These are phyloP conservation scores for Cavia porcellus DNA, from an alignment of 2,113 vertebrate genomes.

Conservation along the genomic window DNA sequence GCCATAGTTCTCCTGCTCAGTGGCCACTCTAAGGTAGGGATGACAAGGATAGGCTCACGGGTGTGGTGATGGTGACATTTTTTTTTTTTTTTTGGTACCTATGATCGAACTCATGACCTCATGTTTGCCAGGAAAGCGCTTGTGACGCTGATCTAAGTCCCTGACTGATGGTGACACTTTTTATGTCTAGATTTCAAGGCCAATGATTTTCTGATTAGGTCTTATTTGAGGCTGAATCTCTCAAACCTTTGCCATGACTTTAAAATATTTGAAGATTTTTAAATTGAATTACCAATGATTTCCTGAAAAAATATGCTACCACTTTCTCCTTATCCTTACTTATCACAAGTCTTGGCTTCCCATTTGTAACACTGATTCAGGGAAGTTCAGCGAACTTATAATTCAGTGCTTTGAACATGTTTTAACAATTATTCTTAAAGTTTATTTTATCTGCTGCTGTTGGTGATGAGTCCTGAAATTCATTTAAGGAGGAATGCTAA, in stretches of 20 bases:
- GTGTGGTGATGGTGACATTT: not conserved
- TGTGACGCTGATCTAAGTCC: no score
- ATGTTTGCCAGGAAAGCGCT: no score
- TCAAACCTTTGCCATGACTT: not conserved
- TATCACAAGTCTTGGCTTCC: not conserved
- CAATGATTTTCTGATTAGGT: not conserved
- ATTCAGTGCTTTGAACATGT: conserved; percentile 12
- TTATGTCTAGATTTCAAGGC: not conserved
- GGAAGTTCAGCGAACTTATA: not conserved
- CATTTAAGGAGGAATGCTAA: conserved; percentile 46
- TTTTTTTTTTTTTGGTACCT: no score
- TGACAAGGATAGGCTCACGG: not conserved
- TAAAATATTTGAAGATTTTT: not conserved
- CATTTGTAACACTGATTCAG: not conserved
- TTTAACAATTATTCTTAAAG: conserved; percentile 57
- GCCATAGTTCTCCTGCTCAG: not conserved
- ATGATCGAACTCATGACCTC: no score
- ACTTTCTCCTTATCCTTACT: not conserved
- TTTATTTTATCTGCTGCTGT: not conserved
- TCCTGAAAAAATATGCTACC: not conserved
- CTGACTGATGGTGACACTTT: not conserved
- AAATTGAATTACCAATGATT: conserved; percentile 27
- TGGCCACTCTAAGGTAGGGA: not conserved
- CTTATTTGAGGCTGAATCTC: not conserved
- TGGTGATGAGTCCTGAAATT: conserved; percentile 46